A percentile compares a stretch with the other conserved stretches of the same genome.
phyloP scores from a whole-genome alignment of 2,888 invertebrate genomes.

The Thereva nobilitata region DNA sequence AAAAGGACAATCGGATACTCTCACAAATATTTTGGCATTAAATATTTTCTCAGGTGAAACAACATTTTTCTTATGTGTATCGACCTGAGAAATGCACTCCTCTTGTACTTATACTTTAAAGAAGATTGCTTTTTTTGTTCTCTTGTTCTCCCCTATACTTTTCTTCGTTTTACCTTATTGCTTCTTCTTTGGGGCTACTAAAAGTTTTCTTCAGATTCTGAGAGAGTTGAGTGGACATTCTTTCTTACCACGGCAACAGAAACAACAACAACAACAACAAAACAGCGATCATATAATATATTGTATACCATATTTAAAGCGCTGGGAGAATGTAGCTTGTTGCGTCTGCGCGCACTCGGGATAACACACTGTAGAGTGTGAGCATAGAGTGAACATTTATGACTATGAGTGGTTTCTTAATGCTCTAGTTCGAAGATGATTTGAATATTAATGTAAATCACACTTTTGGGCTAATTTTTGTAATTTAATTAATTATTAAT shows the following conservation, averaged over 20 bases:
- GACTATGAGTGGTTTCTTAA: no score
- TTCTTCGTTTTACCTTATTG: not conserved
- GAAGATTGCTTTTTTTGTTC: constrained; percentile 9
- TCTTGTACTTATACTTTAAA: constrained; percentile 14
- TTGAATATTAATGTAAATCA: constrained; percentile 32
- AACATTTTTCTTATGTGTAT: constrained; percentile 36
- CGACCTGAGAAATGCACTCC: constrained; percentile 22
- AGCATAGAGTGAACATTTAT: no score
- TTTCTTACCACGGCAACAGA: no score
- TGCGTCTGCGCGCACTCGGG: no score
- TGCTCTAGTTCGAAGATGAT: constrained; percentile 14
- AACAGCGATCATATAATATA: not conserved
- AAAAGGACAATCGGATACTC: constrained; percentile 20
- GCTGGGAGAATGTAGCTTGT: not conserved
- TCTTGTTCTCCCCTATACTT: constrained; percentile 4
- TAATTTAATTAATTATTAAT: constrained; percentile 32
- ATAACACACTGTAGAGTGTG: no score
- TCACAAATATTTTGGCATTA: constrained; percentile 31
- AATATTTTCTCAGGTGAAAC: constrained; percentile 37
- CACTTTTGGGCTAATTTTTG: constrained; percentile 30
- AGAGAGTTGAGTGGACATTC: no score
- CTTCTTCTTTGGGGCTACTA: no score
- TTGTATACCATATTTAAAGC: not conserved
- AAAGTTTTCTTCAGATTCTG: no score
- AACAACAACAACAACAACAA: not conserved